Percentiles rank a stretch among this genome's conserved stretches.
Conservation (phyloP, 2,888 invertebrate species). For the Cerceris rybyensis region DNA sequence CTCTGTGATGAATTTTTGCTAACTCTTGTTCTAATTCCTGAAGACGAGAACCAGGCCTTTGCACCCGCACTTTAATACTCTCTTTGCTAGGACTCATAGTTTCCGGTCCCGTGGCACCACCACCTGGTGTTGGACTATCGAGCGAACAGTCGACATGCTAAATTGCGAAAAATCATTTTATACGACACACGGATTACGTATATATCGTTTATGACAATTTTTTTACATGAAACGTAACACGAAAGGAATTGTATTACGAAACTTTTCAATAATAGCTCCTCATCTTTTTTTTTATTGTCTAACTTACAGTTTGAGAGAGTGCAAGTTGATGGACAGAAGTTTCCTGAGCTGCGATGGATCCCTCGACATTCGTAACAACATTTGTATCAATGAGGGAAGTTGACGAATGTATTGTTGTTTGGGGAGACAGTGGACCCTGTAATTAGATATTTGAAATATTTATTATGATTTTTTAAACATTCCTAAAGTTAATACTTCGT, state of each 20-base stretch:
- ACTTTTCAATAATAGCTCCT: background rate
- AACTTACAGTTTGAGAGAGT: conserved; percentile 69
- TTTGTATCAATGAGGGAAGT: conserved; percentile 47
- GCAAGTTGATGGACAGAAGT: conserved; percentile 43
- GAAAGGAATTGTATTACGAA: too few species aligned
- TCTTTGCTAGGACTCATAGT: conserved; percentile 79
- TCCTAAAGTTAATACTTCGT: background rate
- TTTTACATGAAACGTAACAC: too few species aligned
- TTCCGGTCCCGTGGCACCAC: conserved; percentile 68
- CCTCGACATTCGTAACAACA: conserved; percentile 37
- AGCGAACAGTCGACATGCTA: conserved; percentile 66
- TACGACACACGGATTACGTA: too few species aligned
- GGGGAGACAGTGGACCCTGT: conserved; percentile 81
- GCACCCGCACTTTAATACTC: conserved; percentile 71
- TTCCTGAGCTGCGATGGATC: conserved; percentile 42
- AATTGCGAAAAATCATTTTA: conserved; percentile 15
- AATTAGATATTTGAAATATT: conserved; percentile 13
- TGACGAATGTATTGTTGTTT: conserved; percentile 78
- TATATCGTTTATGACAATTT: too few species aligned
- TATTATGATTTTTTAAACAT: background rate
- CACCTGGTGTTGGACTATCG: conserved; percentile 73
- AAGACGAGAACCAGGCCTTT: conserved; percentile 77
- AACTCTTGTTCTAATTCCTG: conserved; percentile 80
- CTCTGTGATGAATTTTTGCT: conserved; percentile 81
- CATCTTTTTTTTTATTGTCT: background rate